Evolutionary conservation across 1,140 invertebrate species (phyloP).

Genomic region (Drosophila pallidifrons): DNA sequence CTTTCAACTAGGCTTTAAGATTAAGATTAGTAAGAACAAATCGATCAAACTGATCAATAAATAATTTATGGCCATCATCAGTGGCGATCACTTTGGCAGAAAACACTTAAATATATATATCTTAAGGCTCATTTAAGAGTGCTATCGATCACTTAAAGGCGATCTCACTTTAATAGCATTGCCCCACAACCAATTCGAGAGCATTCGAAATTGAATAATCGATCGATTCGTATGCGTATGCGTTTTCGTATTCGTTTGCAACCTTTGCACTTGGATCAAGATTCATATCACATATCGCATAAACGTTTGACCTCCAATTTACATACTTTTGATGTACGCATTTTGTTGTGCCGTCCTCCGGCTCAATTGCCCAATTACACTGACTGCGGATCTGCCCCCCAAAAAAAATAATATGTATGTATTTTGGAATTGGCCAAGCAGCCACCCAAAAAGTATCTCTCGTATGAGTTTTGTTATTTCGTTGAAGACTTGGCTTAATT

Average conservation of each 20-base stretch:
- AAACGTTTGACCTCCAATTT: slow-evolving; percentile 28
- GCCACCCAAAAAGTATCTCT: slow-evolving; percentile 14
- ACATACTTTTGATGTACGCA: slow-evolving; percentile 6
- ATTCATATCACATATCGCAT: slow-evolving; percentile 14
- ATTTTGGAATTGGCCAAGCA: slow-evolving; percentile 9
- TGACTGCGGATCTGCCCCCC: slow-evolving; percentile 3
- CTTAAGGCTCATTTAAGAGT: too few species aligned
- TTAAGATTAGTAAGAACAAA: too few species aligned
- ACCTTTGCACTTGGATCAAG: slow-evolving; percentile 19
- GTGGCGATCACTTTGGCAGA: background rate
- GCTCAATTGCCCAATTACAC: slow-evolving; percentile 38
- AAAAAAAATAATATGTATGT: background rate
- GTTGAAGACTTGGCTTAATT: slow-evolving; percentile 30
- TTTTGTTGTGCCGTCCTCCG: slow-evolving; percentile 3
- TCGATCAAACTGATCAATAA: background rate
- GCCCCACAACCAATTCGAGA: background rate
- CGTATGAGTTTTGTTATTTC: slow-evolving; percentile 23
- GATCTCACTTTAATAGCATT: background rate
- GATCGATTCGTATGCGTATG: slow-evolving; percentile 12
- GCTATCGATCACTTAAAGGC: background rate
- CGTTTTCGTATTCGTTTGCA: background rate
- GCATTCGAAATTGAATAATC: background rate
- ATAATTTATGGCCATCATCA: background rate
- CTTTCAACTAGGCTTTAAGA: too few species aligned
- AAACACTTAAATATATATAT: too few species aligned